Percentiles rank a stretch among this genome's conserved stretches.
Evolutionary conservation across 2,797 vertebrate species (phyloP).

Genomic region (Oreonectes daqikongensis): DNA sequence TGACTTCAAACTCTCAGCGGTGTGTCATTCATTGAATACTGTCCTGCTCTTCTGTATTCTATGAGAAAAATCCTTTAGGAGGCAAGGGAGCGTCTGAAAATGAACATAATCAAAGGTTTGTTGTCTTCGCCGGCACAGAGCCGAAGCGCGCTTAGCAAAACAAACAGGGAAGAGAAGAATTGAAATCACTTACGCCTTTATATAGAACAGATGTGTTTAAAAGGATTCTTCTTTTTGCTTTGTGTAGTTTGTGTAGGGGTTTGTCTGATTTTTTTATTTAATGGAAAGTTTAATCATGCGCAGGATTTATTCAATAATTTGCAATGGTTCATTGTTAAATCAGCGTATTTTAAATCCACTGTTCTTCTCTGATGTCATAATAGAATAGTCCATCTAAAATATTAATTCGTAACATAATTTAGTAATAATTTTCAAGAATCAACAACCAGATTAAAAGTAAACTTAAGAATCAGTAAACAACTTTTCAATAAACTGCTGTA

Average conservation of each 20-base stretch:
- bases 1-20: slow-evolving; percentile 46
- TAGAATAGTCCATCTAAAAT: too few relatives aligned
- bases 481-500: background rate
- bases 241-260: slow-evolving; percentile 32
- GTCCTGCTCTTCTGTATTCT: slow-evolving; percentile 42
- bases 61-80: slow-evolving; percentile 38
- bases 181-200: slow-evolving; percentile 30
- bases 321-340: too few relatives aligned
- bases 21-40: slow-evolving; percentile 52
- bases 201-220: slow-evolving; percentile 8
- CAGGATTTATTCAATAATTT: background rate
- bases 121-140: slow-evolving; percentile 26
- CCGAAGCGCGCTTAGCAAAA: slow-evolving; percentile 37
- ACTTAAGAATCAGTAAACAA: too few relatives aligned
- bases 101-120: slow-evolving; percentile 56
- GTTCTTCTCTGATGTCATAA: too few relatives aligned
- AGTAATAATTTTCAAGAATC: too few relatives aligned
- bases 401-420: too few relatives aligned
- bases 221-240: slow-evolving; percentile 19
- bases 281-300: background rate
- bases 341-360: too few relatives aligned
- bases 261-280: background rate
- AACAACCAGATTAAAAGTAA: too few relatives aligned
- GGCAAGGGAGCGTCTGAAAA: slow-evolving; percentile 45
- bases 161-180: slow-evolving; percentile 43